Evolutionary conservation across 2,113 vertebrate species (phyloP), one percentile per base, ranked within the genome.

Genomic region (Pipa parva): DNA sequence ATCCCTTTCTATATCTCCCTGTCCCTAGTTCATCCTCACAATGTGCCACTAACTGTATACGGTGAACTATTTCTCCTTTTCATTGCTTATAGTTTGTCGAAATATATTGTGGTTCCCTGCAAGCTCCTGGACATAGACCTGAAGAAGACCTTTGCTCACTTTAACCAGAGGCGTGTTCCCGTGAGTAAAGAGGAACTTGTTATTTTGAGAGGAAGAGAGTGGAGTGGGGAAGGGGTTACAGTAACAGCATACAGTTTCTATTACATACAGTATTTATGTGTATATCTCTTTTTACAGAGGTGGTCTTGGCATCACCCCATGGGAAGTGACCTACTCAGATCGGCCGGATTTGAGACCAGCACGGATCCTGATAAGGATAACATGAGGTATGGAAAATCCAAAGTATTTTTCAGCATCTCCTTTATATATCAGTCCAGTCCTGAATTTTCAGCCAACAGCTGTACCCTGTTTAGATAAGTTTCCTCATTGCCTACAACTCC

Each of bases 331-430:
- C 89, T 98, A 20, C 85, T 98, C 62, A 83, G 95, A 20, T 91
- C 89, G 27, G 85, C 90, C 39, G 82, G 85, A 67, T 95, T 97
- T 74, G 94, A 93, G 65, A 80, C 88, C 9, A 92, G 92, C 79
- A 97, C 92, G 2, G 92, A 95, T 75, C 92, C 94, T 0, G 90
- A 92, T 84, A 93, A 90, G 3, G 93, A 97, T n/a, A 92, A 95
- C 8, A 73, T 92, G 74, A 92, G 93, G 95, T 97, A 73, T 75
- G 25, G 7, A 17, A 3, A 27, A 20, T n/a, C n/a, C n/a, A n/a
- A n/a, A n/a, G n/a, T n/a, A 17, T 46, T 17, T 6, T 6, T 46
- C 17, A 46, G 11, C 42, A 6, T 17, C 42, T n/a, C 42, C 42
- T 17, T 11, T 46, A 17, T n/a, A n/a, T n/a, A n/a, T n/a, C n/a